These are phyloP conservation scores for Maniola jurtina DNA, from an alignment of 1,140 invertebrate species.

Conservation along the genomic window DNA sequence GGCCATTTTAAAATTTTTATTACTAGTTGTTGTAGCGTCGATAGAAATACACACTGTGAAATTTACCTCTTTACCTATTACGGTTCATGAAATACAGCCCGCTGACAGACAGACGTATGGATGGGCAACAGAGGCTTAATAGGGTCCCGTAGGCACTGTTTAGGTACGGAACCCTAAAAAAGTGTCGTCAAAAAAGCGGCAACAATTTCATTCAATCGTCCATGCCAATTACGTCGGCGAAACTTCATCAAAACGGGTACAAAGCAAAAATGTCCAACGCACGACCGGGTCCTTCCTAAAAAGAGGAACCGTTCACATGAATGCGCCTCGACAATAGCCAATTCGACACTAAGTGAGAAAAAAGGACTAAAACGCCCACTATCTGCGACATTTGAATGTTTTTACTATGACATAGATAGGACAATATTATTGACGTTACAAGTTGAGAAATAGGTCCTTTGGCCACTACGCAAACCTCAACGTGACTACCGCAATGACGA, in stretches of 20 bases:
- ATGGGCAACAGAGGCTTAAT: no score
- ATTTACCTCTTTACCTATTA: no score
- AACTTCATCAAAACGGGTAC: slow-evolving; percentile 32
- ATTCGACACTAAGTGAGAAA: slow-evolving; percentile 33
- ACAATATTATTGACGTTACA: background rate
- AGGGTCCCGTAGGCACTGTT: no score
- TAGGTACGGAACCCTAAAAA: background rate
- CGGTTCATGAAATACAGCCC: no score
- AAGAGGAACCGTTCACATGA: slow-evolving; percentile 23
- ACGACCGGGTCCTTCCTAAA: slow-evolving; percentile 26
- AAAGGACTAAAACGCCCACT: slow-evolving; percentile 33
- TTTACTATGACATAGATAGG: background rate
- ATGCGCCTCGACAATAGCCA: slow-evolving; percentile 34
- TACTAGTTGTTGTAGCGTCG: no score
- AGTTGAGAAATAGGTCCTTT: no score
- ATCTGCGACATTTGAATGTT: background rate
- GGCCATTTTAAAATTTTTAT: no score
- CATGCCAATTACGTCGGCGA: slow-evolving; percentile 10
- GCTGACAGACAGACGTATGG: no score
- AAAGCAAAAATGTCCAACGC: slow-evolving; percentile 32
- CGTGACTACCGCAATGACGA: no score
- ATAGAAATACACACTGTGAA: no score
- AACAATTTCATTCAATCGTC: slow-evolving; percentile 3
- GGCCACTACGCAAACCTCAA: no score
- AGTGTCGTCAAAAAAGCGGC: background rate